phyloP scores from a whole-genome alignment of 2,888 invertebrate genomes.

The Eupithecia exiguata region DNA sequence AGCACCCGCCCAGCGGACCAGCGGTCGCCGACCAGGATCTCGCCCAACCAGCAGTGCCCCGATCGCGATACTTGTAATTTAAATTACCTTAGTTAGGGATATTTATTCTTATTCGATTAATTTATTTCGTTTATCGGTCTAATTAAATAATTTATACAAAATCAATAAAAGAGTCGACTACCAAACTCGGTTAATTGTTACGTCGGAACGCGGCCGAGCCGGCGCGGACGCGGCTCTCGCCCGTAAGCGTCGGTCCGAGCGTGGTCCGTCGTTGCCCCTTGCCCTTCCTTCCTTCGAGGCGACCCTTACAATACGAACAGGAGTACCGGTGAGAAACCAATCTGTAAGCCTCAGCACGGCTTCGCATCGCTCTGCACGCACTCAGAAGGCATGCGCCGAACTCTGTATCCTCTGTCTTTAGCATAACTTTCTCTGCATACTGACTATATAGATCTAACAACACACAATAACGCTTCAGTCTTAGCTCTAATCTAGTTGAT shows the following conservation, averaged over 20 bases:
- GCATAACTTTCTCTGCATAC: slow-evolving; percentile 75
- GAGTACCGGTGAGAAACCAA: slow-evolving; percentile 82
- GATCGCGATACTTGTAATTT: slow-evolving; percentile 78
- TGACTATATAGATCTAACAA: slow-evolving; percentile 70
- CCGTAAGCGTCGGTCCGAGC: slow-evolving; percentile 63
- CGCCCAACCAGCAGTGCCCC: slow-evolving; percentile 79
- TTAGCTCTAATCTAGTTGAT: slow-evolving; percentile 76
- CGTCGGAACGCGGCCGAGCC: slow-evolving; percentile 36
- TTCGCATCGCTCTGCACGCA: slow-evolving; percentile 79
- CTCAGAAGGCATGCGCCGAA: slow-evolving; percentile 73
- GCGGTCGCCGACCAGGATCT: slow-evolving; percentile 78
- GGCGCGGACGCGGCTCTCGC: slow-evolving; percentile 45
- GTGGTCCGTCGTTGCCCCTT: slow-evolving; percentile 59
- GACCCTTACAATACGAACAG: slow-evolving; percentile 74
- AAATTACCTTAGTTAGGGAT: slow-evolving; percentile 81
- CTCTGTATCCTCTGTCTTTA: slow-evolving; percentile 59
- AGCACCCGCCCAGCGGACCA: slow-evolving; percentile 77
- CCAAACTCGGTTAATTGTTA: slow-evolving; percentile 72
- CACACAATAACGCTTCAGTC: slow-evolving; percentile 75
- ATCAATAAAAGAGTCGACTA: slow-evolving; percentile 82
- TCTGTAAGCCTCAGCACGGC: slow-evolving; percentile 80
- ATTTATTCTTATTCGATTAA: slow-evolving; percentile 83
- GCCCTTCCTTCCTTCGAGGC: slow-evolving; percentile 70
- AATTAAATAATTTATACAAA: slow-evolving; percentile 76
- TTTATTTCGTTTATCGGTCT: slow-evolving; percentile 82